phyloP scores from a whole-genome alignment of 2,888 invertebrate genomes.

The Leucania comma region DNA sequence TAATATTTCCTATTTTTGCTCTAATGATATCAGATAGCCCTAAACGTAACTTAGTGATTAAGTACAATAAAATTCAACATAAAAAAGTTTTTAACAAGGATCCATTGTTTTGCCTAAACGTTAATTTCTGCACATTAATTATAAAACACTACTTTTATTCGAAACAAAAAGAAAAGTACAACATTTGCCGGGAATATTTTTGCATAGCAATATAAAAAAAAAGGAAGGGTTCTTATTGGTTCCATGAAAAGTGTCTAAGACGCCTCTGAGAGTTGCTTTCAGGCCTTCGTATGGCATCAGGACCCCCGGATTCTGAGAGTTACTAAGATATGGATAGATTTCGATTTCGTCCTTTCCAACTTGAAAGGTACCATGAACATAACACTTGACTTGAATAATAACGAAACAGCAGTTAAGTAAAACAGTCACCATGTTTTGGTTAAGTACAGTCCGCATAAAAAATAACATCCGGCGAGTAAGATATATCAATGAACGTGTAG shows the following conservation, averaged over 20 bases:
- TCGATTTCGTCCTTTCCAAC: slow-evolving; percentile 16
- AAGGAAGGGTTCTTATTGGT: too few relatives aligned
- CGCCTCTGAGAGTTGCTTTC: too few relatives aligned
- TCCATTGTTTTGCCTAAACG: too few relatives aligned
- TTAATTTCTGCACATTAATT: neutral
- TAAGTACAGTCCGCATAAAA: slow-evolving; percentile 62
- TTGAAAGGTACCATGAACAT: slow-evolving; percentile 26
- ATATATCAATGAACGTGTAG: slow-evolving; percentile 54
- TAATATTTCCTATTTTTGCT: slow-evolving; percentile 26
- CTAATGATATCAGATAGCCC: slow-evolving; percentile 36
- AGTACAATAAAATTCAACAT: slow-evolving; percentile 1
- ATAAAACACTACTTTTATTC: neutral
- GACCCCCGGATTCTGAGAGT: too few relatives aligned
- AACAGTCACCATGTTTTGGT: slow-evolving; percentile 69
- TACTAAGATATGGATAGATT: neutral
- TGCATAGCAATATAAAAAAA: neutral
- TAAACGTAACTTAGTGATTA: slow-evolving; percentile 22
- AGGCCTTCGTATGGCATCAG: too few relatives aligned
- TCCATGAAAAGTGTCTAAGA: too few relatives aligned
- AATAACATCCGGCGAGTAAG: slow-evolving; percentile 65
- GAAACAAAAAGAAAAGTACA: neutral
- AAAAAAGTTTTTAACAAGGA: neutral
- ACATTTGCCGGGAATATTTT: neutral
- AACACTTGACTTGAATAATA: slow-evolving; percentile 55
- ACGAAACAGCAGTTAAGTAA: slow-evolving; percentile 66